phyloP scores from a whole-genome alignment of 2,797 vertebrate species.

The Stomatorhinus walkeri region DNA sequence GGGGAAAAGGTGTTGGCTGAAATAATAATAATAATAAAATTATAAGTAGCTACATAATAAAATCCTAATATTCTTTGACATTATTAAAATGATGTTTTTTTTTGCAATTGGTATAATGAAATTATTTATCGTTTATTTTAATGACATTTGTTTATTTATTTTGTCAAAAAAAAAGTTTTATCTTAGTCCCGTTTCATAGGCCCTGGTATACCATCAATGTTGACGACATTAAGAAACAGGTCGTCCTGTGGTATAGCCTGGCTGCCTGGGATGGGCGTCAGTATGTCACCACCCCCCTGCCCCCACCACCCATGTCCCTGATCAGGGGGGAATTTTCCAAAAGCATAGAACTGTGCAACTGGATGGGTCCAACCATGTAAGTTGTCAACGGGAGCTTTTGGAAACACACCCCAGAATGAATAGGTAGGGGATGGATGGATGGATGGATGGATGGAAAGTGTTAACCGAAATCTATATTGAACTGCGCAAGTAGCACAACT shows the following conservation, averaged over 20 bases:
- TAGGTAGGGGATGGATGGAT: background rate
- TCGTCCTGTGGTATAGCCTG: background rate
- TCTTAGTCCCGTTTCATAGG: background rate
- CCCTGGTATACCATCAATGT: background rate
- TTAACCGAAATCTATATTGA: background rate
- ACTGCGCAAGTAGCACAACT: background rate
- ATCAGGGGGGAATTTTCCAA: background rate
- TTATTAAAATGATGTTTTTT: background rate
- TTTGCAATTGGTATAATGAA: background rate
- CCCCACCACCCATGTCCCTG: background rate
- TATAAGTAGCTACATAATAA: background rate
- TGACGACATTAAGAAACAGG: background rate
- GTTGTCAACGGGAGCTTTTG: background rate
- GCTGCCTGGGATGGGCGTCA: background rate
- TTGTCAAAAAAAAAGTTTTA: background rate
- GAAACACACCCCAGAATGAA: background rate
- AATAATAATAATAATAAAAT: conserved; percentile 9
- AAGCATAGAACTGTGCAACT: background rate
- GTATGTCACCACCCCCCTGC: background rate
- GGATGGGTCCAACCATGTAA: background rate
- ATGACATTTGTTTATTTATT: background rate
- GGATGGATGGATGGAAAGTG: background rate
- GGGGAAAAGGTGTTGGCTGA: background rate
- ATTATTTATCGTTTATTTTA: background rate
- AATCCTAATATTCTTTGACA: background rate